Conservation (phyloP, 2,113 vertebrate genomes). For the Erinaceus europaeus region DNA sequence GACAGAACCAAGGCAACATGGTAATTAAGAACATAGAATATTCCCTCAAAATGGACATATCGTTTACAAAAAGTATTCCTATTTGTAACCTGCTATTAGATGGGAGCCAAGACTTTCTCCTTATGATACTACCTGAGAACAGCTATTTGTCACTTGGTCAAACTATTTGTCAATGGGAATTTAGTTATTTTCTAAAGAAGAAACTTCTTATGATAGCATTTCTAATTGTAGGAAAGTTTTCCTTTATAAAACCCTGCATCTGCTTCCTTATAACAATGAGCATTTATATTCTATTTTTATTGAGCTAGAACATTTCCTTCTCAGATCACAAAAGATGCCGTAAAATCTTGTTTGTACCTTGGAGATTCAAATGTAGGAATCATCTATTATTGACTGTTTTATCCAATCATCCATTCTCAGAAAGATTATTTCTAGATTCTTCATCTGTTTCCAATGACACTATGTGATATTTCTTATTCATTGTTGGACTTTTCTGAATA, state of each 20-base stretch:
- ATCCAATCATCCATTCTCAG: background rate
- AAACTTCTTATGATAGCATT: background rate
- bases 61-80: background rate
- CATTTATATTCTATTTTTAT: too few species aligned
- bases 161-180: background rate
- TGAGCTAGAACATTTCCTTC: background rate
- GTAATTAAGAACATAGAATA: background rate
- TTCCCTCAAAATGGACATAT: background rate
- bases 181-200: background rate
- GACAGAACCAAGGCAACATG: background rate
- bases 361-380: background rate
- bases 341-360: background rate
- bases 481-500: background rate
- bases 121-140: background rate
- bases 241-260: background rate
- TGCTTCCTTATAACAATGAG: background rate
- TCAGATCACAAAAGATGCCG: background rate
- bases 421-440: background rate
- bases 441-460: background rate
- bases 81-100: background rate
- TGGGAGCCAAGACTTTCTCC: background rate
- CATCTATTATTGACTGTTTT: background rate
- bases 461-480: background rate
- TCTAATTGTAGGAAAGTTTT: background rate
- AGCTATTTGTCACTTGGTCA: background rate